These are phyloP conservation scores for Griposia aprilina DNA, from an alignment of 2,888 invertebrate species.

Conservation along the genomic window DNA sequence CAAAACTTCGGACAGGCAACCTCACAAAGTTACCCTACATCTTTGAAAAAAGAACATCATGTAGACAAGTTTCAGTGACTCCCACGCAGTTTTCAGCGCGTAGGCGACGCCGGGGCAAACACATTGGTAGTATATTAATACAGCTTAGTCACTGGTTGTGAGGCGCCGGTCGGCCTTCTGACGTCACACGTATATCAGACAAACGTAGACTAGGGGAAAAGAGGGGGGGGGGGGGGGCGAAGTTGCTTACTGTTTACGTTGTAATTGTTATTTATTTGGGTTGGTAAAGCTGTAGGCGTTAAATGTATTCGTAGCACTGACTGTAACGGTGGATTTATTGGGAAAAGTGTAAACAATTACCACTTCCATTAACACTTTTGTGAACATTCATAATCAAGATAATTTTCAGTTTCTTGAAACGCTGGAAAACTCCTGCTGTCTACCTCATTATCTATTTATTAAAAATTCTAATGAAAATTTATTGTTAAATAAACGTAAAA, in stretches of 20 bases:
- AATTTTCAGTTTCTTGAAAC: neutral
- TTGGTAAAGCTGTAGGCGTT: neutral
- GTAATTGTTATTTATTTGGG: conserved; percentile 48
- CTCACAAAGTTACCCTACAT: conserved; percentile 21
- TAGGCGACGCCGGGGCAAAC: conserved; percentile 74
- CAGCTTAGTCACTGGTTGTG: conserved; percentile 73
- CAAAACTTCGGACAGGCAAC: conserved; percentile 11
- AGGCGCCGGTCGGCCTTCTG: conserved; percentile 67
- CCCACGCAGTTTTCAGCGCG: conserved; percentile 77
- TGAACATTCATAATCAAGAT: neutral
- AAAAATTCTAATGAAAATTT: neutral
- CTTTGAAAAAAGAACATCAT: conserved; percentile 65
- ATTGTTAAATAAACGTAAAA: no score
- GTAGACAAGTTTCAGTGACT: conserved; percentile 69
- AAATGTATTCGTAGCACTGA: neutral
- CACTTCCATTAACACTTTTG: neutral
- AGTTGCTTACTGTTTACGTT: conserved; percentile 53
- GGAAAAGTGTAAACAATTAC: neutral
- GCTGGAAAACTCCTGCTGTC: neutral
- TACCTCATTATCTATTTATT: neutral
- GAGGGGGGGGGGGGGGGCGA: conserved; percentile 21
- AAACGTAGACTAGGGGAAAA: conserved; percentile 31
- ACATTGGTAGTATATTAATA: conserved; percentile 77
- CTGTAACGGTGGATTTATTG: neutral
- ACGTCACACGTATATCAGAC: conserved; percentile 64